These are phyloP conservation scores for Antheraea yamamai DNA, from an alignment of 2,888 invertebrate species.

Conservation along the genomic window DNA sequence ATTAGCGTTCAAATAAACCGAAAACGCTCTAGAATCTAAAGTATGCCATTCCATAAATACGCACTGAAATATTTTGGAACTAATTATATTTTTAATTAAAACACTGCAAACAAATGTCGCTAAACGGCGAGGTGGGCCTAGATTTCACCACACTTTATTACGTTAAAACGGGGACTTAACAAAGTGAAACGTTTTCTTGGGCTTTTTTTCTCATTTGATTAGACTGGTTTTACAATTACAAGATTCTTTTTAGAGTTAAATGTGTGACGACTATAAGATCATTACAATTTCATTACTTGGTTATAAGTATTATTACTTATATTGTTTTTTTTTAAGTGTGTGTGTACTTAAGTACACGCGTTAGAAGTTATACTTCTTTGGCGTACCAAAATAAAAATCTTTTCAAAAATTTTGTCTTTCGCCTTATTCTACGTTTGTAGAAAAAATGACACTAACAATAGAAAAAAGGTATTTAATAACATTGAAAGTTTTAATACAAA, in stretches of 20 bases:
- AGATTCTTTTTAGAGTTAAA: neutral
- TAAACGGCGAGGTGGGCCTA: constrained; percentile 31
- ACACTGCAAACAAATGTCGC: constrained; percentile 35
- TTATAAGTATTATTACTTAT: neutral
- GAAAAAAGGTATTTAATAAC: no score
- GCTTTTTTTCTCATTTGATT: constrained; percentile 31
- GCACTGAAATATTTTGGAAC: constrained; percentile 26
- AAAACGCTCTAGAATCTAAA: constrained; percentile 2
- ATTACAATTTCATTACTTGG: neutral
- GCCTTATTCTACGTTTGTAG: no score
- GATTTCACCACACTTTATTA: constrained; percentile 40
- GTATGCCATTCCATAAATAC: constrained; percentile 11
- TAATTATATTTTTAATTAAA: constrained; percentile 51
- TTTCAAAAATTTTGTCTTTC: no score
- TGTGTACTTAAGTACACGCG: no score
- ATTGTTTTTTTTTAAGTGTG: neutral
- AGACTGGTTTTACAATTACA: constrained; percentile 18
- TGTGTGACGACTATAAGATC: neutral
- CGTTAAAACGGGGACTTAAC: constrained; percentile 43
- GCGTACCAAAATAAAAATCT: no score
- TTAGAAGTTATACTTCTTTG: no score
- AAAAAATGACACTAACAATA: no score
- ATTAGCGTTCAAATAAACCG: neutral
- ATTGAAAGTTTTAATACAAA: no score
- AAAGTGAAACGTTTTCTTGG: constrained; percentile 42